Conservation (phyloP, 2,888 invertebrate genomes). For the Dasysyrphus tricinctus region DNA sequence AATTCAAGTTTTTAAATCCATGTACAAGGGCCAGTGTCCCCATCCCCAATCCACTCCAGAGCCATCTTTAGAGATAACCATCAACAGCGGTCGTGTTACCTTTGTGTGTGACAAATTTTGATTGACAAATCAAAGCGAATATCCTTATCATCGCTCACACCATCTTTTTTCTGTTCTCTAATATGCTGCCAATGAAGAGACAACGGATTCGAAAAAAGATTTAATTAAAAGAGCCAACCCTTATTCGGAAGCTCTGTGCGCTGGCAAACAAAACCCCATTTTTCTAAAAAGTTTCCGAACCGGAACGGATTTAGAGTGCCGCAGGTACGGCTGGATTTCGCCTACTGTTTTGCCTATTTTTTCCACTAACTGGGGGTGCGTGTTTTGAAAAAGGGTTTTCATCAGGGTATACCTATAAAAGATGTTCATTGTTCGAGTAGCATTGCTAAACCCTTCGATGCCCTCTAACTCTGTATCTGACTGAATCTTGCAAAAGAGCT, state of each 20-base stretch:
- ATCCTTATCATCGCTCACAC: slow-evolving; percentile 67
- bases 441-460: slow-evolving; percentile 50
- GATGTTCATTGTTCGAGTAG: slow-evolving; percentile 38
- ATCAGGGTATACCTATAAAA: background rate
- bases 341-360: slow-evolving; percentile 44
- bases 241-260: slow-evolving; percentile 50
- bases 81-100: slow-evolving; percentile 26
- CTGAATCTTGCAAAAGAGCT: slow-evolving; percentile 51
- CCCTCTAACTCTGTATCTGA: slow-evolving; percentile 27
- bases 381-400: slow-evolving; percentile 56
- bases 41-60: slow-evolving; percentile 1
- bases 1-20: slow-evolving; percentile 52
- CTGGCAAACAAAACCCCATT: slow-evolving; percentile 46
- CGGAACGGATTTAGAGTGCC: slow-evolving; percentile 75
- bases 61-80: slow-evolving; percentile 28
- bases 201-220: slow-evolving; percentile 70
- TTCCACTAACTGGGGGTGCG: slow-evolving; percentile 41
- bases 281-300: slow-evolving; percentile 69
- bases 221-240: slow-evolving; percentile 74
- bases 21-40: slow-evolving; percentile 13
- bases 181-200: slow-evolving; percentile 73
- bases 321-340: slow-evolving; percentile 53
- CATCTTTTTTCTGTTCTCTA: slow-evolving; percentile 61
- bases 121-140: slow-evolving; percentile 75
- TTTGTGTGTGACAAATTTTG: slow-evolving; percentile 73